These are phyloP conservation scores for Cyprinus carpio DNA, from an alignment of 2,113 vertebrate genomes.

Conservation along the genomic window DNA sequence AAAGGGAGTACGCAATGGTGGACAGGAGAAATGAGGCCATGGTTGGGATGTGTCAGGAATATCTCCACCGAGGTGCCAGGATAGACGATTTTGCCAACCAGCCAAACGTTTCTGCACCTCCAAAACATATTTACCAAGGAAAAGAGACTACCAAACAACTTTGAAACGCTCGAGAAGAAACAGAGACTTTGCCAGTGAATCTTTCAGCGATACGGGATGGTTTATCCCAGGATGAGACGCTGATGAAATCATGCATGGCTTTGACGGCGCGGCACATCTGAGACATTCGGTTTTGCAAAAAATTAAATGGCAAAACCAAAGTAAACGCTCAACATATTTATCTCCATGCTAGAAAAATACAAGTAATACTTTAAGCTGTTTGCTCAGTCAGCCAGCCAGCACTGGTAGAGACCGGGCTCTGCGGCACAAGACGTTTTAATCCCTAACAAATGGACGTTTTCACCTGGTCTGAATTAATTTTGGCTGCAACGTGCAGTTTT, in stretches of 20 bases:
- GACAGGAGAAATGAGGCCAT: conserved; percentile 40
- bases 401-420: conserved; percentile 8
- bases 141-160: conserved; percentile 52
- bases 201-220: not conserved
- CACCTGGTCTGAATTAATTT: conserved; percentile 24
- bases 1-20: not conserved
- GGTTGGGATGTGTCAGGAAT: conserved; percentile 48
- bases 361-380: conserved; percentile 26
- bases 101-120: conserved; percentile 34
- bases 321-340: conserved; percentile 25
- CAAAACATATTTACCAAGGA: conserved; percentile 51
- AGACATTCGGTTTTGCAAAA: conserved; percentile 8
- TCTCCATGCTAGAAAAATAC: conserved; percentile 18
- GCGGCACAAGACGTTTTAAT: conserved; percentile 26
- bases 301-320: conserved; percentile 5
- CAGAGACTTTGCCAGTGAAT: conserved; percentile 6
- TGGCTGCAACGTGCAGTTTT: not conserved
- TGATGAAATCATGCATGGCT: conserved; percentile 22
- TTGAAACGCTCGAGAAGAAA: conserved; percentile 30
- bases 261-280: not conserved
- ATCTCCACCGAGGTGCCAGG: conserved; percentile 58
- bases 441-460: not conserved
- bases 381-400: conserved; percentile 5
- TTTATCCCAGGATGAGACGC: not conserved
- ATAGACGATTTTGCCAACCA: conserved; percentile 52